These are phyloP conservation scores for Drosophila lacteicornis DNA, from an alignment of 1,140 invertebrate genomes.

Conservation along the genomic window DNA sequence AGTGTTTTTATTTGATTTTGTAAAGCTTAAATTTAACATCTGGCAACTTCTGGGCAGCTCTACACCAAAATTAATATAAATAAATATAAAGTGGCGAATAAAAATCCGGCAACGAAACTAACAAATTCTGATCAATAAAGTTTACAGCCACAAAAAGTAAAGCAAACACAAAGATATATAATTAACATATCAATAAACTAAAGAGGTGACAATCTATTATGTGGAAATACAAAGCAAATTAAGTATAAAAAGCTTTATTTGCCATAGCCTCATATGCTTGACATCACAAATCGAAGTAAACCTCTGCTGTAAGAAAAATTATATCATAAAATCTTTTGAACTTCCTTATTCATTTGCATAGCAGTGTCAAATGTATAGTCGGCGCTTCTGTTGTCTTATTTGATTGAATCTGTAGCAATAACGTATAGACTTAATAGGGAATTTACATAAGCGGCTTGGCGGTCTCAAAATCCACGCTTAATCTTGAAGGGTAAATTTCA, in stretches of 20 bases:
- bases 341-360: constrained; percentile 62
- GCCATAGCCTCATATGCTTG: constrained; percentile 19
- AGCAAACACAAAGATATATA: constrained; percentile 10
- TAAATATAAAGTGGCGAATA: too few relatives aligned
- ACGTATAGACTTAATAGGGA: constrained; percentile 40
- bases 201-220: constrained; percentile 43
- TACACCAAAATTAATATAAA: too few relatives aligned
- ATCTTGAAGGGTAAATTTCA: neutral
- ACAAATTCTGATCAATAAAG: too few relatives aligned
- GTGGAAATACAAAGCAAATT: constrained; percentile 29
- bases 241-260: constrained; percentile 40
- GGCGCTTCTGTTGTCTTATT: constrained; percentile 47
- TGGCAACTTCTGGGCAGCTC: too few relatives aligned
- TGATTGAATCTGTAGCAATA: constrained; percentile 59
- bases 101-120: too few relatives aligned
- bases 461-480: constrained; percentile 6
- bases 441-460: constrained; percentile 17
- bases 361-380: constrained; percentile 27
- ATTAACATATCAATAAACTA: constrained; percentile 35
- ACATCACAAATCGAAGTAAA: constrained; percentile 49
- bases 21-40: too few relatives aligned
- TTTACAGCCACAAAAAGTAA: neutral
- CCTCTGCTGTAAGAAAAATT: constrained; percentile 47
- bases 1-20: too few relatives aligned
- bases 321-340: constrained; percentile 55